Conservation (phyloP, 2,113 vertebrate species). For the Seriola quinqueradiata region DNA sequence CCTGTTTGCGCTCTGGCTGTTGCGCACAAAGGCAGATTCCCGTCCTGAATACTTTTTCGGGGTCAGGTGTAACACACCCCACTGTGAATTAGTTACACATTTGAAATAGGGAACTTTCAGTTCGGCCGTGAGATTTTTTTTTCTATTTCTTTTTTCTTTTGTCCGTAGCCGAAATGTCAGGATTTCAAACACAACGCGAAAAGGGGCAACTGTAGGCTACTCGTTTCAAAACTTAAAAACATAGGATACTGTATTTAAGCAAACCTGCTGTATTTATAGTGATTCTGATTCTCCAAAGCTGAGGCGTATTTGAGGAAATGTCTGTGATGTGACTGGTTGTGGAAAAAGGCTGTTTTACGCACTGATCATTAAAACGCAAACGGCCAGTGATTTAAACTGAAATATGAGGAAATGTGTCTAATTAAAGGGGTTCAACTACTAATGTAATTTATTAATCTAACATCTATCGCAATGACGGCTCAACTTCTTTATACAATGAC, state of each 20-base stretch:
- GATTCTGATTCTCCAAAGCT: constrained; percentile 14
- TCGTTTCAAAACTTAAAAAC: constrained; percentile 12
- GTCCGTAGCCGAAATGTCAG: constrained; percentile 27
- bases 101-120: neutral
- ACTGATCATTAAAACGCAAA: constrained; percentile 29
- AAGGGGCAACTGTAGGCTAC: neutral
- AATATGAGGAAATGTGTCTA: constrained; percentile 16
- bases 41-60: constrained; percentile 16
- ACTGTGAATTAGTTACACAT: neutral
- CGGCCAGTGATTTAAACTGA: constrained; percentile 33
- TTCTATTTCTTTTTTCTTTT: neutral
- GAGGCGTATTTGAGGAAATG: constrained; percentile 38
- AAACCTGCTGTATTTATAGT: no score
- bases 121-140: neutral
- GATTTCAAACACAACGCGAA: constrained; percentile 1
- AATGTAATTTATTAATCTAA: constrained; percentile 26
- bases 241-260: neutral
- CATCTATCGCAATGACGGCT: constrained; percentile 40
- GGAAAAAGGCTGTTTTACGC: constrained; percentile 30
- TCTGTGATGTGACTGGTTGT: constrained; percentile 10
- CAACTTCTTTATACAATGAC: constrained; percentile 62
- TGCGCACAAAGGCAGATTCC: constrained; percentile 51
- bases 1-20: constrained; percentile 84
- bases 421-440: constrained; percentile 31
- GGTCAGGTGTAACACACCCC: constrained; percentile 31